Conservation (phyloP, 2,888 invertebrate genomes). For the Plebejus anna region DNA sequence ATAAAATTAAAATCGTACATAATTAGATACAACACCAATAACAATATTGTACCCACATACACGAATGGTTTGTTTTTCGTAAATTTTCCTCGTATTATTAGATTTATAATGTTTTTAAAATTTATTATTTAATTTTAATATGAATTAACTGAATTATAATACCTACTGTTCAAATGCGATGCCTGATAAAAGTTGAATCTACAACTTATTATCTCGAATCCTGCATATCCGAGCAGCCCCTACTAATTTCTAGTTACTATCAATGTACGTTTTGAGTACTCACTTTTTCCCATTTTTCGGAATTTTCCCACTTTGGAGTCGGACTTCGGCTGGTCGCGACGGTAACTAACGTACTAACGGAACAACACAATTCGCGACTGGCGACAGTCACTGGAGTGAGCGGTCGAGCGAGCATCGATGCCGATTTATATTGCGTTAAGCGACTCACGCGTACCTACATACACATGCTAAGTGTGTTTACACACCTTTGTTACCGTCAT, state of each 20-base stretch:
- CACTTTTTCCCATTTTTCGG: constrained; percentile 35
- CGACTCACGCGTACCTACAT: constrained; percentile 27
- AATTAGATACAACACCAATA: background rate
- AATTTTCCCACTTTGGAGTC: constrained; percentile 13
- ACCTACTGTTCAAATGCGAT: background rate
- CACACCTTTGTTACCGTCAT: constrained; percentile 19
- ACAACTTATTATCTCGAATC: background rate
- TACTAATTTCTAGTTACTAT: background rate
- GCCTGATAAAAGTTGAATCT: no score
- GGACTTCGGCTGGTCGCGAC: background rate
- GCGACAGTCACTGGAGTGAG: constrained; percentile 19
- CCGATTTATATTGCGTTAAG: constrained; percentile 24
- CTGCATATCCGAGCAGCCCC: background rate
- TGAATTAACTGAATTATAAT: background rate
- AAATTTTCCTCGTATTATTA: background rate
- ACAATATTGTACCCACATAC: background rate
- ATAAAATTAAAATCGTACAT: background rate
- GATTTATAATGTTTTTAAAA: background rate
- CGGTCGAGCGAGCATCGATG: constrained; percentile 24
- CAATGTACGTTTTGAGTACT: constrained; percentile 23
- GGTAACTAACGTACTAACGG: background rate
- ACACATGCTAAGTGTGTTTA: constrained; percentile 22
- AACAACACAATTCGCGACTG: constrained; percentile 14
- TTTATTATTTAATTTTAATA: background rate
- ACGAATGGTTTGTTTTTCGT: background rate